Percentiles rank a stretch among this genome's conserved stretches.
These are phyloP conservation scores for Gorsachius magnificus DNA, from an alignment of 2,797 vertebrate genomes.

Conservation along the genomic window DNA sequence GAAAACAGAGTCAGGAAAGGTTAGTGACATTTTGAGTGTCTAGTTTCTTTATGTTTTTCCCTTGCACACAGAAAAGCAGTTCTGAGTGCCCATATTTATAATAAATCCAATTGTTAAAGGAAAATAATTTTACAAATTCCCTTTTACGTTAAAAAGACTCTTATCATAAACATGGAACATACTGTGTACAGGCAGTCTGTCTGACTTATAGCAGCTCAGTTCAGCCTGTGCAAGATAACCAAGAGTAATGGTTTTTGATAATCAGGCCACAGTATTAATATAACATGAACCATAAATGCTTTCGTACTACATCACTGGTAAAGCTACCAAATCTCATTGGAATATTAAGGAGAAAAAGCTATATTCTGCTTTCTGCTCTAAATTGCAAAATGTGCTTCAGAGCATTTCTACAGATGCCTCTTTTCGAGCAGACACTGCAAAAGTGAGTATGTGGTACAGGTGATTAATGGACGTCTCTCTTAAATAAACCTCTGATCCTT, in stretches of 20 bases:
- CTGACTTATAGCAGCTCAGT: slow-evolving; percentile 76
- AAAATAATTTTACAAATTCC: slow-evolving; percentile 77
- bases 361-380: slow-evolving; percentile 63
- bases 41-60: slow-evolving; percentile 38
- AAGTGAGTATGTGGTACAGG: background rate
- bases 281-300: slow-evolving; percentile 82
- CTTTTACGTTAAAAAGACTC: slow-evolving; percentile 73
- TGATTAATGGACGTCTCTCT: slow-evolving; percentile 33
- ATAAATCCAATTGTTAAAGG: slow-evolving; percentile 73
- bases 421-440: background rate
- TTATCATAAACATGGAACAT: slow-evolving; percentile 73
- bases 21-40: slow-evolving; percentile 52
- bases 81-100: slow-evolving; percentile 66
- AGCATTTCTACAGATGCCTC: slow-evolving; percentile 30
- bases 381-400: slow-evolving; percentile 37
- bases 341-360: slow-evolving; percentile 76
- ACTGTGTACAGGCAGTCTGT: slow-evolving; percentile 68
- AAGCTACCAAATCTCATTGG: slow-evolving; percentile 80
- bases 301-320: slow-evolving; percentile 73
- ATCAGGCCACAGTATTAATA: slow-evolving; percentile 83
- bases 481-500: slow-evolving; percentile 18
- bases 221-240: slow-evolving; percentile 77
- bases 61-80: slow-evolving; percentile 58
- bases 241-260: slow-evolving; percentile 83
- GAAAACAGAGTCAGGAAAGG: slow-evolving; percentile 45